Base-by-base conservation (phyloP, 2,888 invertebrate genomes). In the Leptinotarsa juncta region DNA sequence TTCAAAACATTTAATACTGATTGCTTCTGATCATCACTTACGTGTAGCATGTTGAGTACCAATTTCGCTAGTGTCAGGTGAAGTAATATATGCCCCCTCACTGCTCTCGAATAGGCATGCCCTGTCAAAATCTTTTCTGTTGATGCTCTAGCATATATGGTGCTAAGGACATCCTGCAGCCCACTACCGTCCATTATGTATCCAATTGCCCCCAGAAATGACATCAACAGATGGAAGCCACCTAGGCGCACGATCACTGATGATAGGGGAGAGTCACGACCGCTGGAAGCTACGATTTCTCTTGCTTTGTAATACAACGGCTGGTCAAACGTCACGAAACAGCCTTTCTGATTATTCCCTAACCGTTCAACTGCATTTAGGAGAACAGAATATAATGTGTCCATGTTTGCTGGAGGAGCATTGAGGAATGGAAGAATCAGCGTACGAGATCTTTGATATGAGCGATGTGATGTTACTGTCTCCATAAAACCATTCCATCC, bases 151-250 rank as follows among this genome's bases (percentile, higher is more conserved):
- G 83, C 16, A 14, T 65, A 26, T 23, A 65, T 65, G 20, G 65
- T 65, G 65, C 32, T 60, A 18, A 51, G 51, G 5, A 51, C 16
- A 51, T 51, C 16, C 51, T 51, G 51, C 51, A 87, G 26, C 12
- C 86, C 87, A 77, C 85, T 86, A 70, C 86, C 85, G 53, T 77
- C 72, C 86, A 87, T 88, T 68, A 87, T 83, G 69, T 81, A 75
- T 23, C 86, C 86, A 42, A 87, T 84, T 23, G 81, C 70, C 71
- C 84, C 85, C 20, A 87, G 67, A 78, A 82, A 87, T 2, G 83
- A 86, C 85, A 86, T 84, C 49, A 83, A 73, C 76, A 80, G 80
- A 79, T 82, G 79, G 74, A 82, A 82, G 26, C 80, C 82, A 55
- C 81, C 81, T 14, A 82, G 77, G 67, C 81, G 70, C 15, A 81